A percentile compares a stretch with the other conserved stretches of the same genome.
These are phyloP conservation scores for Baccha elongata DNA, from an alignment of 2,888 invertebrate genomes.

Conservation along the genomic window DNA sequence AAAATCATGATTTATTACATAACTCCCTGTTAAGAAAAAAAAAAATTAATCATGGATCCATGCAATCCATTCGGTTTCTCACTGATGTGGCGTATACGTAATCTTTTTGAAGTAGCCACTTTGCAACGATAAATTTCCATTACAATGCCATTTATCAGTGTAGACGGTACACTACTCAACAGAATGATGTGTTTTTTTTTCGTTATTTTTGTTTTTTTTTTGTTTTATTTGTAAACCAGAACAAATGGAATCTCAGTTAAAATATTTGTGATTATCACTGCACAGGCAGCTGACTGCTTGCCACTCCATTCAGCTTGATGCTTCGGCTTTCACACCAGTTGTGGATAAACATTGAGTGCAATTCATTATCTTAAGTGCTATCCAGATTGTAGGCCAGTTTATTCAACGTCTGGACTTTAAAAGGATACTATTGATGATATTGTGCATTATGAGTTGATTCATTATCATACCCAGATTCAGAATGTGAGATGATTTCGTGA, in stretches of 20 bases:
- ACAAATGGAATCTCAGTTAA: slow-evolving; percentile 65
- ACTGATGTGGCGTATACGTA: slow-evolving; percentile 67
- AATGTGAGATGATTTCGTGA: slow-evolving; percentile 14
- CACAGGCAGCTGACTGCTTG: slow-evolving; percentile 37
- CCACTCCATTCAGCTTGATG: neutral
- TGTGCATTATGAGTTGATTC: slow-evolving; percentile 42
- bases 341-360: slow-evolving; percentile 44
- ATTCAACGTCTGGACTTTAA: slow-evolving; percentile 37
- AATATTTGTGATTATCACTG: slow-evolving; percentile 67
- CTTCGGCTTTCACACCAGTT: neutral
- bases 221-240: slow-evolving; percentile 20
- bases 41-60: slow-evolving; percentile 43
- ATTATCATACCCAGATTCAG: neutral
- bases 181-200: slow-evolving; percentile 47
- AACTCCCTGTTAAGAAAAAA: neutral
- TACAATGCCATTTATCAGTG: slow-evolving; percentile 69
- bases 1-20: slow-evolving; percentile 45
- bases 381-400: slow-evolving; percentile 41
- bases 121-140: slow-evolving; percentile 70
- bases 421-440: slow-evolving; percentile 26
- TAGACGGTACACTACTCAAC: slow-evolving; percentile 53
- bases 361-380: slow-evolving; percentile 71
- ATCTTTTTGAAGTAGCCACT: slow-evolving; percentile 68
- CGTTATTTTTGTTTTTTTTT: slow-evolving; percentile 3
- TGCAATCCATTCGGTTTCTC: slow-evolving; percentile 58